phyloP scores from a whole-genome alignment of 30 jellyfish, hydroid and myxozoan genomes.

The Aurelia sp. region DNA sequence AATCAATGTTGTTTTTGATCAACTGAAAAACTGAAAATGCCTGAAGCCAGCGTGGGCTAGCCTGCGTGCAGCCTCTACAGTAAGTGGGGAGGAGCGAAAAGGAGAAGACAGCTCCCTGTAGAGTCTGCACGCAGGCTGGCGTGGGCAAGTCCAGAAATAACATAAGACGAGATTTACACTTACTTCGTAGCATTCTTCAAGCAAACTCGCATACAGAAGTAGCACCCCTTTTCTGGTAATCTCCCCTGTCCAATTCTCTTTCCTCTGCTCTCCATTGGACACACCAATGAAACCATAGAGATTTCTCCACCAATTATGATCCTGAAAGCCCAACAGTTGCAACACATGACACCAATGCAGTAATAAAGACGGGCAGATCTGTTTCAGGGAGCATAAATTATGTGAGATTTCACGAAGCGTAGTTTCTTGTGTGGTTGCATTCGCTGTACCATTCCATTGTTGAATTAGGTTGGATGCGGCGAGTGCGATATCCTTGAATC shows the following conservation, averaged over 20 bases:
- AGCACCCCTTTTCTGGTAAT: slow-evolving; percentile 26
- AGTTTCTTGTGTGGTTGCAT: neutral
- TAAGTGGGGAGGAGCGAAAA: too few species aligned
- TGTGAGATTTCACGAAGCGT: slow-evolving; percentile 6
- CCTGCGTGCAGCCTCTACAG: too few species aligned
- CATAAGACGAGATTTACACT: neutral
- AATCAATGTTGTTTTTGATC: too few species aligned
- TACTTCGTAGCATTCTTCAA: slow-evolving; percentile 50
- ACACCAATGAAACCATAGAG: neutral
- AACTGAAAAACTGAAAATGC: too few species aligned
- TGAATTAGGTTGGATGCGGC: slow-evolving; percentile 44
- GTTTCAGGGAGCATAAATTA: neutral
- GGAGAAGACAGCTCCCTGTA: too few species aligned
- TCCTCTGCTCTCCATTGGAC: neutral
- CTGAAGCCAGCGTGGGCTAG: too few species aligned
- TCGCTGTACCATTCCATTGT: slow-evolving; percentile 14
- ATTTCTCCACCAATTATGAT: slow-evolving; percentile 34
- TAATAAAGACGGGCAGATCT: slow-evolving; percentile 29
- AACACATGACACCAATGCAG: slow-evolving; percentile 56
- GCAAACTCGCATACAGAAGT: slow-evolving; percentile 26
- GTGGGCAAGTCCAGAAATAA: too few species aligned
- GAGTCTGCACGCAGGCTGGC: too few species aligned
- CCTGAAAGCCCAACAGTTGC: slow-evolving; percentile 35
- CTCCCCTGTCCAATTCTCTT: slow-evolving; percentile 55
- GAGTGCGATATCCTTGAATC: slow-evolving; percentile 61